Percentiles rank a stretch among this genome's conserved stretches.
phyloP scores from a whole-genome alignment of 2,888 invertebrate species.

The Plutella xylostella region DNA sequence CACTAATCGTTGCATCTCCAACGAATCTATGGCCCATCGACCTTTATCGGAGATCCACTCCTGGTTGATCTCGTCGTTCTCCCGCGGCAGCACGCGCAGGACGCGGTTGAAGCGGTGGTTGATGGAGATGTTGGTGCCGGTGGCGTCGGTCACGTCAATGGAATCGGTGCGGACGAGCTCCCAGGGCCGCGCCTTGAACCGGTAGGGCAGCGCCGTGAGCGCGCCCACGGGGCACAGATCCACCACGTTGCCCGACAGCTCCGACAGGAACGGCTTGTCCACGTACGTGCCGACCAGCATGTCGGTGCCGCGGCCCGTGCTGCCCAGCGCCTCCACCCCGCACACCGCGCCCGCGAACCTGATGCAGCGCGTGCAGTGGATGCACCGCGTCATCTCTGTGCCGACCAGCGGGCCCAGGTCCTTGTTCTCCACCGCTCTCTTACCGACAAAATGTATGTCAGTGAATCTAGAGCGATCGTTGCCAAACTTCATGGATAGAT shows the following conservation, averaged over 20 bases:
- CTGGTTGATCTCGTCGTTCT: constrained; percentile 78
- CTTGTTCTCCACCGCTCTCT: constrained; percentile 96
- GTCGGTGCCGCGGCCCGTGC: constrained; percentile 90
- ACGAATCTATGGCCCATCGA: constrained; percentile 95
- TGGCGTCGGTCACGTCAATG: constrained; percentile 56
- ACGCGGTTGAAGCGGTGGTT: constrained; percentile 46
- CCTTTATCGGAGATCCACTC: constrained; percentile 99
- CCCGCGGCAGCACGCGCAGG: constrained; percentile 47
- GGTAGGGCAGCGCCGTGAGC: constrained; percentile 95
- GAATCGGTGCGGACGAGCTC: constrained; percentile 82
- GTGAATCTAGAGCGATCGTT: constrained; percentile 92
- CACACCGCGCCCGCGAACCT: constrained; percentile 98
- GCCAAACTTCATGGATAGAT: constrained; percentile 98
- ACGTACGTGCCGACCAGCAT: constrained; percentile 99
- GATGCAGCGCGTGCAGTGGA: constrained; percentile 98
- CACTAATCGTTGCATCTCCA: constrained; percentile 93
- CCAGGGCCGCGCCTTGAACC: constrained; percentile 97
- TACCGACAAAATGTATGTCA: constrained; percentile 90
- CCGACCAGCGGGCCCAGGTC: constrained; percentile 96
- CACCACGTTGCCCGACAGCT: constrained; percentile 97
- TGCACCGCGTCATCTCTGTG: constrained; percentile 98
- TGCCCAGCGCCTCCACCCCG: constrained; percentile 94
- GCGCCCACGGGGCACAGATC: constrained; percentile 99
- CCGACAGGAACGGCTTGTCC: constrained; percentile 96
- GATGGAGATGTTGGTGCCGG: constrained; percentile 50